Percentiles rank a stretch among this genome's conserved stretches.
phyloP scores from a whole-genome alignment of 2,888 invertebrate genomes.

The Nemoura dubitans region DNA sequence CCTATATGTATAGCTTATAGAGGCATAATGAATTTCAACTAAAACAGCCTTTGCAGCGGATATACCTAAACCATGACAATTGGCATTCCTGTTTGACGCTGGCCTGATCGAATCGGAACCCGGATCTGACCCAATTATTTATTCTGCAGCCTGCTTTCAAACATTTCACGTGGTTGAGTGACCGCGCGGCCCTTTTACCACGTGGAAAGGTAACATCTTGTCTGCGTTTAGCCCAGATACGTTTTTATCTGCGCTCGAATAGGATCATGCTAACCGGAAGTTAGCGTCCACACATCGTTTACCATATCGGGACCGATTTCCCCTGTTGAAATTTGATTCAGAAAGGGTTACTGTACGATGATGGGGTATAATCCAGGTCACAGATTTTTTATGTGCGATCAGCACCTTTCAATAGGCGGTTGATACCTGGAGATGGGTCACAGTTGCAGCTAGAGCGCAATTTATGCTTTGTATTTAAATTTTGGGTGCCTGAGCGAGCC shows the following conservation, averaged over 20 bases:
- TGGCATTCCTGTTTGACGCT: too few species aligned
- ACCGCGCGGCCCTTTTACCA: too few species aligned
- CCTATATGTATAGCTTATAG: too few species aligned
- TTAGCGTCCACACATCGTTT: conserved; percentile 23
- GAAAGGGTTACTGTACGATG: neutral
- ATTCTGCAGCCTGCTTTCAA: too few species aligned
- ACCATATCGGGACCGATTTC: conserved; percentile 19
- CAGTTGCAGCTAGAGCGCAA: conserved; percentile 16
- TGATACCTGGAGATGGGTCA: neutral
- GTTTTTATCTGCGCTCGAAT: neutral
- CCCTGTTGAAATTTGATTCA: conserved; percentile 2
- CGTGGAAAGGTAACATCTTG: neutral
- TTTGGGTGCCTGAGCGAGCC: neutral
- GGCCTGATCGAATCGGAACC: too few species aligned
- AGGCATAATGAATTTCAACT: too few species aligned
- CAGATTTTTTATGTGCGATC: neutral
- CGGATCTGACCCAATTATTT: too few species aligned
- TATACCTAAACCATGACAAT: too few species aligned
- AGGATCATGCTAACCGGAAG: neutral
- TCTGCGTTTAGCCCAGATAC: neutral
- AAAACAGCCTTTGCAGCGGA: too few species aligned
- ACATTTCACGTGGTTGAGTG: too few species aligned
- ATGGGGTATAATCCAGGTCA: neutral
- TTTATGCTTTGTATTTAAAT: conserved; percentile 29
- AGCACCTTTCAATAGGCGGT: neutral